Evolutionary conservation across 1,140 invertebrate species (phyloP), one percentile per base, ranked within the genome.

Genomic region (Drosophila miranda): DNA sequence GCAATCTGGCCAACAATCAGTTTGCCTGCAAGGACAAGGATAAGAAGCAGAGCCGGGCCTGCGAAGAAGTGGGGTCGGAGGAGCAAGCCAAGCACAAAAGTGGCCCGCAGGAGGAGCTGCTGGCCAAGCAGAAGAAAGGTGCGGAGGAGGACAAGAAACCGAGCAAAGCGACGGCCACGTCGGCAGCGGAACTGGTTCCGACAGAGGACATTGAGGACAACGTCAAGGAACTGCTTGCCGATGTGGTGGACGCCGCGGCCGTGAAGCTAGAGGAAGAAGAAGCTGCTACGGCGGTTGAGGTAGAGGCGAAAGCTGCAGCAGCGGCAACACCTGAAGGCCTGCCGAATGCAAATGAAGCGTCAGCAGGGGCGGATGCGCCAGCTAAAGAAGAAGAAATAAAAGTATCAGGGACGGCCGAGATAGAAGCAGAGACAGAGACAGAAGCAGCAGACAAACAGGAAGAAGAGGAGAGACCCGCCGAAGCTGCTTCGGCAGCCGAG

Each of bases 11-110:
- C 43, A 88, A 90, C 52, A 90, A 90, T 84, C 89, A 90, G 70
- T 90, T 90, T 23, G 89, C 89, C 49, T 87, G 89, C 55, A 90
- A 90, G 77, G 86, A 90, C 66, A 90, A 90, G 48, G 87, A 90
- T 13, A 87, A 84, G 41, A 89, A 89, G 48, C 59, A 71, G 48
- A 62, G n/a, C 44, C 11, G 14, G 9, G 43, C 13, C 44, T 11
- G 9, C 13, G 45, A 50, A 26, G 43, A 51, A 23, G n/a, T 30
- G 42, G 49, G 19, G 28, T 6, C 16, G 9, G 68, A 72, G 48
- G 56, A 59, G 52, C 56, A 64, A 54, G 38, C 46, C 14, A 21
- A 38, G 42, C 14, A 14, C 16, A 26, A 61, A 49, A n/a, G 57
- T 38, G 4, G 4, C 11, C 34, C 48, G 3, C 21, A 34, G 41